Evolutionary conservation across 2,797 vertebrate genomes (phyloP).

Genomic region (Nasua narica): DNA sequence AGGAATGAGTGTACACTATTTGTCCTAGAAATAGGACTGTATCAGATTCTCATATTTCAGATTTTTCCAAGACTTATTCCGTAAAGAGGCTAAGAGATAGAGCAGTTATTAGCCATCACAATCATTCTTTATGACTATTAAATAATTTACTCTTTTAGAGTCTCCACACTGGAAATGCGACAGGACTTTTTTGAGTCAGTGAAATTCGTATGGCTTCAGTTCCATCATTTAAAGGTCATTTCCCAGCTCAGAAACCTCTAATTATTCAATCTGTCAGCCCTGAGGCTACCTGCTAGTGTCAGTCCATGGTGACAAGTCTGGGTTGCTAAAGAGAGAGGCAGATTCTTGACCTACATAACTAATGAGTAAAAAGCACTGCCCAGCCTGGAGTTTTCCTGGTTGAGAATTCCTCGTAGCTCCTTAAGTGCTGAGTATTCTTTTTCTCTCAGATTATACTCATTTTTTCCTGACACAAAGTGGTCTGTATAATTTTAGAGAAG

Average conservation of each 20-base stretch:
- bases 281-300: background rate
- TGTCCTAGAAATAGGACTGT: background rate
- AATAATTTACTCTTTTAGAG: conserved; percentile 15
- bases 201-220: conserved; percentile 19
- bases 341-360: conserved; percentile 62
- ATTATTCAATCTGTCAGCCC: conserved; percentile 52
- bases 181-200: conserved; percentile 35
- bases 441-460: background rate
- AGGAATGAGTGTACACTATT: background rate
- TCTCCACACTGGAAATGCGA: background rate
- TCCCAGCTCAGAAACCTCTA: conserved; percentile 38
- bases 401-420: background rate
- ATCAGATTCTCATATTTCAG: background rate
- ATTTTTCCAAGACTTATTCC: background rate
- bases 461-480: background rate
- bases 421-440: conserved; percentile 28
- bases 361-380: background rate
- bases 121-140: background rate
- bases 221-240: conserved; percentile 51
- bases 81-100: background rate
- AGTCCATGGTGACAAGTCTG: background rate
- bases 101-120: background rate
- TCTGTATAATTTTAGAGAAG: background rate
- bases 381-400: background rate
- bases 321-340: background rate